Conservation (phyloP, 2,888 invertebrate genomes). For the Lasiommata megera region DNA sequence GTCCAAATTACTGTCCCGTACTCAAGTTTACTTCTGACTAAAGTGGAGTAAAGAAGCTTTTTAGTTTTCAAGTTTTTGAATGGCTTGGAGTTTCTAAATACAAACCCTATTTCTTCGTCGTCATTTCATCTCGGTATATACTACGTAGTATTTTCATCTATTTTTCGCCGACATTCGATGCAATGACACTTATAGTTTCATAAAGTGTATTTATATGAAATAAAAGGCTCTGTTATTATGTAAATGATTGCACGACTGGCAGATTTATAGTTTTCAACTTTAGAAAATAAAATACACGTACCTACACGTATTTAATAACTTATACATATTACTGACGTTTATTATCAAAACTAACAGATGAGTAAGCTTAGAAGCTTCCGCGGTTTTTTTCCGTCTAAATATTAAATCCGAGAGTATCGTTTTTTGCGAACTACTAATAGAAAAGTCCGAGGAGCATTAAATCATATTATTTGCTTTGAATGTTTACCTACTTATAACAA, state of each 20-base stretch:
- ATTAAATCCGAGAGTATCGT: background rate
- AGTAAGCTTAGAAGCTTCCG: background rate
- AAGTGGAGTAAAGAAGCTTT: too few species aligned
- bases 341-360: background rate
- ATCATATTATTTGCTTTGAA: background rate
- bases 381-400: constrained; percentile 7
- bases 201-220: background rate
- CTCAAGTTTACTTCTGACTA: too few species aligned
- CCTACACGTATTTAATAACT: background rate
- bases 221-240: background rate
- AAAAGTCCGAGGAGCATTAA: background rate
- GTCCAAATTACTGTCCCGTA: too few species aligned
- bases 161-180: too few species aligned
- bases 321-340: background rate
- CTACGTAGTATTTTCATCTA: too few species aligned
- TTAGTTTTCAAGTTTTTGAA: too few species aligned
- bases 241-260: background rate
- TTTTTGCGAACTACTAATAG: background rate
- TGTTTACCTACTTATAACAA: background rate
- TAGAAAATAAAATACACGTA: background rate
- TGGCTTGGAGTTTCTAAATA: too few species aligned
- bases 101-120: too few species aligned
- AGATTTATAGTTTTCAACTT: background rate
- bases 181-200: too few species aligned
- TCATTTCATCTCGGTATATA: too few species aligned